A percentile compares a stretch with the other conserved stretches of the same genome.
phyloP scores from a whole-genome alignment of 2,113 vertebrate genomes.

The Eolophus roseicapilla region DNA sequence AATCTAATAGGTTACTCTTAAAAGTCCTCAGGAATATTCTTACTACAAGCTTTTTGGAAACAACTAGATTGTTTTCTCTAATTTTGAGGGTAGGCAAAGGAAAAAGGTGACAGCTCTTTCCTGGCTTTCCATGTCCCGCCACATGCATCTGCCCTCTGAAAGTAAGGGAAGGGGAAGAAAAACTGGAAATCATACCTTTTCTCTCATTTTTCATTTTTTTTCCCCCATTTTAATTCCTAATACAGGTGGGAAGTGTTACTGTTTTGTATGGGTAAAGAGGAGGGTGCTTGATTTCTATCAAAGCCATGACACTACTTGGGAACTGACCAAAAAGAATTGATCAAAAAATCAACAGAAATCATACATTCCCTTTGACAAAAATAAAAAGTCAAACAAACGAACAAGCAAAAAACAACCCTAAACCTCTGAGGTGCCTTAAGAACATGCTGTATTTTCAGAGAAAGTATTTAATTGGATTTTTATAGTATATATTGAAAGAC shows the following conservation, averaged over 20 bases:
- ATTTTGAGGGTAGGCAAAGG: background rate
- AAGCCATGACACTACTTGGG: background rate
- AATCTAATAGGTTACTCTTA: background rate
- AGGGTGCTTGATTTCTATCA: background rate
- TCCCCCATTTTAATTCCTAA: background rate
- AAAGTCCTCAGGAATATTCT: background rate
- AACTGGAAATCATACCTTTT: background rate
- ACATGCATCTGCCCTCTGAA: accelerated
- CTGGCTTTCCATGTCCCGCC: accelerated
- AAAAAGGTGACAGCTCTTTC: background rate
- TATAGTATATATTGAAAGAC: background rate
- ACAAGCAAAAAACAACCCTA: background rate
- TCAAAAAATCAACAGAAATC: background rate
- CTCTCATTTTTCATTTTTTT: background rate
- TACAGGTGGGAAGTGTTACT: background rate
- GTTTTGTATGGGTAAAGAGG: background rate
- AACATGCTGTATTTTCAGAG: background rate
- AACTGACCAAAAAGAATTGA: background rate
- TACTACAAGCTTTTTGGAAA: background rate
- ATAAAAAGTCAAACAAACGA: background rate
- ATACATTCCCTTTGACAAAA: background rate
- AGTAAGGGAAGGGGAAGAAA: background rate
- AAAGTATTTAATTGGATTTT: background rate
- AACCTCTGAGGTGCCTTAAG: background rate
- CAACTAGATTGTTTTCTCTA: background rate